phyloP scores from a whole-genome alignment of 2,113 vertebrate species.

The Reinhardtius hippoglossoides region DNA sequence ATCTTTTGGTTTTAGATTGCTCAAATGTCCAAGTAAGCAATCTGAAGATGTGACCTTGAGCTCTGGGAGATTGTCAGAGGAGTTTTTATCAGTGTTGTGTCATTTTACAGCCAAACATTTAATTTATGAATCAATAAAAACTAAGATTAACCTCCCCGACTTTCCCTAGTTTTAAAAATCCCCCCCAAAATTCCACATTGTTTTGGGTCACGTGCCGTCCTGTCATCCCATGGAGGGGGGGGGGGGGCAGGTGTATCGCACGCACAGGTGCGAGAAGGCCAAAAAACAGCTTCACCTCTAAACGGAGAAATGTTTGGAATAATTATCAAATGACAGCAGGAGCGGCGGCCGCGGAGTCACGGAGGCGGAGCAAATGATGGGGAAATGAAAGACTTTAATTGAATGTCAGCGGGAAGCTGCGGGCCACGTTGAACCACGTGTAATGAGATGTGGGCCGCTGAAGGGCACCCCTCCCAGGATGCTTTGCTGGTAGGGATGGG shows the following conservation, averaged over 20 bases:
- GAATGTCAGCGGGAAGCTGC: constrained; percentile 72
- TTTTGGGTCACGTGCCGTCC: not conserved
- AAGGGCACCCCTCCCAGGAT: constrained; percentile 65
- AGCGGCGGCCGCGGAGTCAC: constrained; percentile 32
- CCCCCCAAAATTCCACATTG: not conserved
- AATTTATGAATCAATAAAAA: not conserved
- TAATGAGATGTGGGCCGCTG: constrained; percentile 67
- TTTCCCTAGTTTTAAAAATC: not conserved
- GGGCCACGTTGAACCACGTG: constrained; percentile 55
- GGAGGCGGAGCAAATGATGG: constrained; percentile 52
- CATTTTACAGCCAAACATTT: no score
- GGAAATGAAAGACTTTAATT: constrained; percentile 70
- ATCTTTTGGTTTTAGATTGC: no score
- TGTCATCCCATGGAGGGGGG: constrained; percentile 7
- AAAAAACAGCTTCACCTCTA: constrained; percentile 49
- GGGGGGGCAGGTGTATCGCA: not conserved
- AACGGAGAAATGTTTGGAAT: constrained; percentile 55
- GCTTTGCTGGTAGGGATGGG: constrained; percentile 33
- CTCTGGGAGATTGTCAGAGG: no score
- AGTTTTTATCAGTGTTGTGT: no score
- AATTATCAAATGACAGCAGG: constrained; percentile 68
- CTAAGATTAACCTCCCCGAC: no score
- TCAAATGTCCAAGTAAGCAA: no score
- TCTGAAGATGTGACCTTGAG: no score
- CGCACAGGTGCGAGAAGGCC: constrained; percentile 9